These are phyloP conservation scores for Pionites leucogaster DNA, from an alignment of 2,113 vertebrate genomes.

Conservation along the genomic window DNA sequence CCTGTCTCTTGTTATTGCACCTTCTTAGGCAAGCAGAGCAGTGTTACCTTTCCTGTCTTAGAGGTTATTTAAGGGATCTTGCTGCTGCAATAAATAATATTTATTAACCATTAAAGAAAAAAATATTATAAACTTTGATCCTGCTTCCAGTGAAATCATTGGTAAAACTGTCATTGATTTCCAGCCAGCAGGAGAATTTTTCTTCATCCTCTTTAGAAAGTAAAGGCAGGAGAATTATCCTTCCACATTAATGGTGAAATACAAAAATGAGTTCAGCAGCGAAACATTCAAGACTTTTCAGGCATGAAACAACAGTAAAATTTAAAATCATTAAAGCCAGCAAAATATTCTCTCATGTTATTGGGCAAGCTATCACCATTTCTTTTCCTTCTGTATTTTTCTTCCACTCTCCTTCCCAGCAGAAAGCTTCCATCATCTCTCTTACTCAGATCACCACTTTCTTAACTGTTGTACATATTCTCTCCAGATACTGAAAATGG, in stretches of 20 bases:
- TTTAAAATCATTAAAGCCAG: neutral
- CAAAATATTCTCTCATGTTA: neutral
- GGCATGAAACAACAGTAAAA: neutral
- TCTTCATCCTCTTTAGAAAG: neutral
- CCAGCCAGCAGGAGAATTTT: neutral
- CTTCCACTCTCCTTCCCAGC: neutral
- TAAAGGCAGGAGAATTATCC: neutral
- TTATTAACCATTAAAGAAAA: conserved; percentile 29
- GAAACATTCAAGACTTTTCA: neutral
- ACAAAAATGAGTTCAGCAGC: neutral
- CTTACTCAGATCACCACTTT: neutral
- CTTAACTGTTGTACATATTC: neutral
- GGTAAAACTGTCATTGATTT: conserved; percentile 14
- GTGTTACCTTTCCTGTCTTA: neutral
- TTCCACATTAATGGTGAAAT: neutral
- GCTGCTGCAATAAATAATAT: neutral
- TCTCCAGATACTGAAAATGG: neutral
- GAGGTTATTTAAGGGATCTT: neutral
- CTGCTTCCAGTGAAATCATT: neutral
- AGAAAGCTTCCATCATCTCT: neutral
- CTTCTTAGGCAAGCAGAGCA: neutral
- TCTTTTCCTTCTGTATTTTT: neutral
- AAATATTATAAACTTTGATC: conserved; percentile 38
- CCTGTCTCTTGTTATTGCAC: neutral
- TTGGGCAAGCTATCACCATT: neutral